Evolutionary conservation across 2,113 vertebrate species (phyloP), one percentile per base, ranked within the genome.

Genomic region (Oostethus manadensis): DNA sequence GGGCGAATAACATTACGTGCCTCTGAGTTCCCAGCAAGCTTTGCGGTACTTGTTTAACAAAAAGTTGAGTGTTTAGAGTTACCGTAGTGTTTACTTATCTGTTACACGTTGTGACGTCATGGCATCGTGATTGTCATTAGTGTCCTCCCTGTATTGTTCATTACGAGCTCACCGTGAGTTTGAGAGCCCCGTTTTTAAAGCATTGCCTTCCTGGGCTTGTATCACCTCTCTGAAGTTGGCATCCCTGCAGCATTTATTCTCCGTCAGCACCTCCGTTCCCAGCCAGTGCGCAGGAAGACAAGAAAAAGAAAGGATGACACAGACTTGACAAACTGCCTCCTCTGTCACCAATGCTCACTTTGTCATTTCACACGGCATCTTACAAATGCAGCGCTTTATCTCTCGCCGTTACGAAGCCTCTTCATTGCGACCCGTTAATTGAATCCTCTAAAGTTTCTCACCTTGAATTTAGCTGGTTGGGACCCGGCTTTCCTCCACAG

Each of bases 401-500:
- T 53, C 66, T 51, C 15, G 26, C 47, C 4, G 17, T 49, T 13
- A 50, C 59, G 63, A 56, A 53, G 21, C 54, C 15, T 48, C 29
- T 67, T 68, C 70, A 68, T 77, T 77, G 62, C 26, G 70, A 72
- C 63, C 49, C 38, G 13, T 67, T 84, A 74, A 85, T 82, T 71
- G 70, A 76, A 84, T 71, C 64, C 48, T 63, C 66, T 42, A 54
- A 67, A 59, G 22, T 66, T 56, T 60, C 65, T 70, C 51, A 62
- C 67, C 78, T 64, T 74, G 61, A 86, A 84, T 80, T 69, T 57
- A 80, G 50, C 49, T 65, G 35, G 50, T 61, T 63, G 48, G 53
- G 44, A 51, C 35, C 57, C 35, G 3, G 43, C 57, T 56, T 62
- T 51, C 33, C 61, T 75, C 76, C 51, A 18, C 40, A 56, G 77